Conservation (phyloP, 2,888 invertebrate species). For the Fragum whitleyi region DNA sequence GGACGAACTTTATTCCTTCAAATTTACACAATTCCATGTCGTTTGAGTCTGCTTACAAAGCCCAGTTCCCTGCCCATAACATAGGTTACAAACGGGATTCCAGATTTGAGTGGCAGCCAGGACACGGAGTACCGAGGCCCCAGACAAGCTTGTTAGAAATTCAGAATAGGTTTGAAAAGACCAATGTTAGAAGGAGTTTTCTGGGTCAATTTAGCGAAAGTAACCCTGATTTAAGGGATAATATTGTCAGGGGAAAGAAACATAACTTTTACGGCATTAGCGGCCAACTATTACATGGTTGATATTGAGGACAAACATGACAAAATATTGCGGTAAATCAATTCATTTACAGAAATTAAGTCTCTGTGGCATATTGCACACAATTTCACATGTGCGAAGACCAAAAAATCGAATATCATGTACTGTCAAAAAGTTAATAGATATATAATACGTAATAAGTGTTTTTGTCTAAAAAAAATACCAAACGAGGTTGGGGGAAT, state of each 20-base stretch:
- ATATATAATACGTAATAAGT: no score
- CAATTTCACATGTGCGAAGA: neutral
- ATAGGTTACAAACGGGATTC: constrained; percentile 76
- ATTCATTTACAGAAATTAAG: neutral
- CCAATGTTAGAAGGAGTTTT: constrained; percentile 75
- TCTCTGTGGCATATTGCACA: neutral
- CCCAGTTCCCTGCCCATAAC: constrained; percentile 73
- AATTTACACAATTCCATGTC: constrained; percentile 66
- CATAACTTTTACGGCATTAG: constrained; percentile 81
- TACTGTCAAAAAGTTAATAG: neutral
- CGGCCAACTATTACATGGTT: constrained; percentile 81
- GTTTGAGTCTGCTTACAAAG: constrained; percentile 72
- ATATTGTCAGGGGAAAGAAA: constrained; percentile 80
- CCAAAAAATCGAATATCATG: neutral
- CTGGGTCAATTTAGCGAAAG: constrained; percentile 78
- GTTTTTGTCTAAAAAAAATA: no score
- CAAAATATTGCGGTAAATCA: neutral
- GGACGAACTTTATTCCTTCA: constrained; percentile 76
- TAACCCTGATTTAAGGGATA: constrained; percentile 81
- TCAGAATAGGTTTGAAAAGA: constrained; percentile 82
- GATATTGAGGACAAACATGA: neutral
- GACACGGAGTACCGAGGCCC: constrained; percentile 77
- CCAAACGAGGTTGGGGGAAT: no score
- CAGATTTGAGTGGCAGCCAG: constrained; percentile 80
- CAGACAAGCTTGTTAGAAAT: constrained; percentile 78